Conservation (phyloP, 2,888 invertebrate species). For the Malachius bipustulatus region DNA sequence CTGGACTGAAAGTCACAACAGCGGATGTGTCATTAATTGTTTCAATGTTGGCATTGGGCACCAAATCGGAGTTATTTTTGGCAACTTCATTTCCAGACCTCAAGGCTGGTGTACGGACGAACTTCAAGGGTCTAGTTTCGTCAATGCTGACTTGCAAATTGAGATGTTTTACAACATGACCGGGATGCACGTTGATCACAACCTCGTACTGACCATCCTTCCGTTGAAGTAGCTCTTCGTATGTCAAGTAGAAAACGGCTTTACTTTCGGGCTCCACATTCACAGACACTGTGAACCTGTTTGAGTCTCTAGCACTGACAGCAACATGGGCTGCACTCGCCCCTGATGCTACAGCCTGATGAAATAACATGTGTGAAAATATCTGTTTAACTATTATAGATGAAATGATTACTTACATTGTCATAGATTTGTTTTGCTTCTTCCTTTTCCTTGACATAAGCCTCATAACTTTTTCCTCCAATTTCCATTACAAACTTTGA, state of each 20-base stretch:
- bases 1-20: constrained; percentile 45
- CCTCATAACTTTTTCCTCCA: no score
- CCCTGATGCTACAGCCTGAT: constrained; percentile 46
- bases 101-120: constrained; percentile 50
- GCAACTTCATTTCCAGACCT: constrained; percentile 52
- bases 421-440: constrained; percentile 44
- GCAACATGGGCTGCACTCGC: constrained; percentile 49
- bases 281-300: constrained; percentile 54
- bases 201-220: constrained; percentile 55
- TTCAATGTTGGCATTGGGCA: constrained; percentile 28
- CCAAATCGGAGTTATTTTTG: constrained; percentile 39
- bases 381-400: no score
- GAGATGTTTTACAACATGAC: constrained; percentile 52
- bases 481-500: constrained; percentile 59
- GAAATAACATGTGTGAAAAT: no score
- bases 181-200: constrained; percentile 55
- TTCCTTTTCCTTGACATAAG: constrained; percentile 51
- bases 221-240: constrained; percentile 57
- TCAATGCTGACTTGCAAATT: constrained; percentile 45
- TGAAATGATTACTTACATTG: constrained; percentile 25
- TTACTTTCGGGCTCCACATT: constrained; percentile 51
- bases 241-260: constrained; percentile 57
- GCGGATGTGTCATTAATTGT: constrained; percentile 25
- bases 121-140: constrained; percentile 49
- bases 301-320: constrained; percentile 55